Evolutionary conservation across 2,888 invertebrate species (phyloP).

Genomic region (Ecdyonurus torrentis): DNA sequence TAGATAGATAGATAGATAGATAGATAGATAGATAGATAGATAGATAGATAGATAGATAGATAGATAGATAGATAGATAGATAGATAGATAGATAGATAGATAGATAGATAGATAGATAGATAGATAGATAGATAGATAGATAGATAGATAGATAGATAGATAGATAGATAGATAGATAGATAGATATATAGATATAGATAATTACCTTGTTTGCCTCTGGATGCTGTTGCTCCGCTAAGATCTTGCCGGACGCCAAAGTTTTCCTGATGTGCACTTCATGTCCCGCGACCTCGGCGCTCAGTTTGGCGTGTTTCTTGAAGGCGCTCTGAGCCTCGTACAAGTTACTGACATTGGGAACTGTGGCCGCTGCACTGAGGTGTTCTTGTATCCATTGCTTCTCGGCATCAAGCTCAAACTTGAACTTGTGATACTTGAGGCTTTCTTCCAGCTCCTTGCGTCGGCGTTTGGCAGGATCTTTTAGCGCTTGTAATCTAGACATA

Average conservation of each 20-base stretch:
- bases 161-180: no score
- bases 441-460: conserved; percentile 68
- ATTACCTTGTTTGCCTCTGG: conserved; percentile 60
- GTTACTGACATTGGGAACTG: conserved; percentile 61
- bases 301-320: conserved; percentile 85
- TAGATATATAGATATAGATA: no score
- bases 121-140: no score
- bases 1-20: no score
- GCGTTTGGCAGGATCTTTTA: conserved; percentile 52
- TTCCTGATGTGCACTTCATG: conserved; percentile 73
- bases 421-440: conserved; percentile 73
- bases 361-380: conserved; percentile 62
- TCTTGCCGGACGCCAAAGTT: conserved; percentile 60
- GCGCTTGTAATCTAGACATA: conserved; percentile 45
- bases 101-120: no score
- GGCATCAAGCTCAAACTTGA: conserved; percentile 79
- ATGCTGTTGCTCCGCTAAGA: conserved; percentile 56
- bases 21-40: no score
- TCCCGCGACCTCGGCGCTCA: conserved; percentile 75
- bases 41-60: no score
- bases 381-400: conserved; percentile 94
- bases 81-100: no score
- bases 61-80: no score
- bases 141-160: conserved; percentile 3
- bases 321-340: conserved; percentile 83